Conservation (phyloP, 2,113 vertebrate genomes). For the Protobothrops mucrosquamatus region DNA sequence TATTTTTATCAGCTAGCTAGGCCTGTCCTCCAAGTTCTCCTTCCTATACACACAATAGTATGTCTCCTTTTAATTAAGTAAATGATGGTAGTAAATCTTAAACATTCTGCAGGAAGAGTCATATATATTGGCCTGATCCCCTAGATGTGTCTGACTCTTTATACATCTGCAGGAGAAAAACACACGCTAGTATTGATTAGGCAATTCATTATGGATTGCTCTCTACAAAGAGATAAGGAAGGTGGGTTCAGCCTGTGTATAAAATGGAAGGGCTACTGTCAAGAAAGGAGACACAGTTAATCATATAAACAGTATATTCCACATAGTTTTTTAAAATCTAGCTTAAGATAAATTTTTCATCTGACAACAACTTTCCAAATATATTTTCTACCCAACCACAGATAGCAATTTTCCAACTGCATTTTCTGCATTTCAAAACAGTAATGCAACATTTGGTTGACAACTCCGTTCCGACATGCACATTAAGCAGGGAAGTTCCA, state of each 20-base stretch:
- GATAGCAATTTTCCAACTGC: background rate
- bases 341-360: background rate
- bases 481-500: background rate
- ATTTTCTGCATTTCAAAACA: background rate
- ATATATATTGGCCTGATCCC: constrained; percentile 3
- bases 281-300: background rate
- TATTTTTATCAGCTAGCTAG: background rate
- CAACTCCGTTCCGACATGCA: background rate
- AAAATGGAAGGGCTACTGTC: background rate
- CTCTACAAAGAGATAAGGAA: constrained; percentile 5
- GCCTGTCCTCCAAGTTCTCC: background rate
- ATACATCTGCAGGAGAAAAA: constrained; percentile 16
- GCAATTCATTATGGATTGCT: constrained; percentile 29
- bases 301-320: background rate
- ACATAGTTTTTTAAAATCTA: background rate
- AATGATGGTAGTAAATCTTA: background rate
- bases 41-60: background rate
- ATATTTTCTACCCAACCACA: background rate
- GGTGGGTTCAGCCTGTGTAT: too few relatives aligned
- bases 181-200: constrained; percentile 44
- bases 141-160: background rate
- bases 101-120: background rate
- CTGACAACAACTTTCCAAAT: background rate
- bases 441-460: background rate
- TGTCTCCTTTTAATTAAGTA: background rate